phyloP scores from a whole-genome alignment of 2,113 vertebrate genomes.

The Marmota monax region DNA sequence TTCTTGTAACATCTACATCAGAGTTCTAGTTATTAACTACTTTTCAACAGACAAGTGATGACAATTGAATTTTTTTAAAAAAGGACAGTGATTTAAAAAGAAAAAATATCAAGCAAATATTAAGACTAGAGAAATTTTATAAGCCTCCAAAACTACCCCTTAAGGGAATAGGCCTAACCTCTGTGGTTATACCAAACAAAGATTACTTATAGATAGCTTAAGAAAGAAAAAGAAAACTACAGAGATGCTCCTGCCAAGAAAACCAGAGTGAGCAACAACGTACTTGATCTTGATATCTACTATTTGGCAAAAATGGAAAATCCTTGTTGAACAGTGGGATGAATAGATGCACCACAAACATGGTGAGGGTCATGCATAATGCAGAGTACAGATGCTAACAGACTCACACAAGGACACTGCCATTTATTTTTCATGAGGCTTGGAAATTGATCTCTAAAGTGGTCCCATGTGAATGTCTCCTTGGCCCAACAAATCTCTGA shows the following conservation, averaged over 20 bases:
- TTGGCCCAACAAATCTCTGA: slow-evolving; percentile 65
- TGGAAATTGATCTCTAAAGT: slow-evolving; percentile 78
- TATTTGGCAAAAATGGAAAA: slow-evolving; percentile 44
- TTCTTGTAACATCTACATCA: background rate
- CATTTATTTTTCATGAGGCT: slow-evolving; percentile 82
- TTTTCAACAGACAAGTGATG: background rate
- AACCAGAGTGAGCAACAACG: background rate
- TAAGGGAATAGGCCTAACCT: background rate
- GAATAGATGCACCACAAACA: background rate
- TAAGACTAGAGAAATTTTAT: background rate
- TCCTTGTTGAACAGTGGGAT: background rate
- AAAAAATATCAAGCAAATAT: slow-evolving; percentile 24
- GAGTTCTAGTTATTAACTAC: slow-evolving; percentile 18
- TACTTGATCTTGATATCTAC: background rate
- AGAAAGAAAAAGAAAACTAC: background rate
- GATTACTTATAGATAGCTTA: background rate
- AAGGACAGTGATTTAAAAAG: background rate
- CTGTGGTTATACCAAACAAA: background rate
- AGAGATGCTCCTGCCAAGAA: slow-evolving; percentile 20
- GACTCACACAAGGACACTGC: slow-evolving; percentile 72
- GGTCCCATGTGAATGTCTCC: slow-evolving; percentile 66
- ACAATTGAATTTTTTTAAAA: background rate
- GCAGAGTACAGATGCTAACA: slow-evolving; percentile 67
- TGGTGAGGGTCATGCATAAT: slow-evolving; percentile 57
- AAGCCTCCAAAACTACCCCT: background rate